Evolutionary conservation across 92 coral and sea anemone species (phyloP).

Genomic region (Siderastrea siderea): DNA sequence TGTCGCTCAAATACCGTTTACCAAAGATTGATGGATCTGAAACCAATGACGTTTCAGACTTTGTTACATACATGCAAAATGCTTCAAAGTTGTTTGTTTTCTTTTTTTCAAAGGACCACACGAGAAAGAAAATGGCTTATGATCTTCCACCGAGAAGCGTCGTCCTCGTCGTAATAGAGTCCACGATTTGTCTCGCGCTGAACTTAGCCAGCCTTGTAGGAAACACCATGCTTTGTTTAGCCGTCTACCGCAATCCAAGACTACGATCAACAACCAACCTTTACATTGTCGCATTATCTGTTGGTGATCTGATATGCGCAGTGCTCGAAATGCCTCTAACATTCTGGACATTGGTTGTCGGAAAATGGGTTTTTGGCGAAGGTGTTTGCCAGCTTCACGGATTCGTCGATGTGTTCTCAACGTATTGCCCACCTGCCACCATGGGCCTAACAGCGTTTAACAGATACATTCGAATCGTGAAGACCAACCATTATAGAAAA

Average conservation of each 20-base stretch:
- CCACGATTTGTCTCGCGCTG: conserved; percentile 42
- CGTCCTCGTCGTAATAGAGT: conserved; percentile 51
- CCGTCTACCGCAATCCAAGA: conserved; percentile 77
- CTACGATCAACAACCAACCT: conserved; percentile 79
- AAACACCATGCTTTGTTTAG: conserved; percentile 69
- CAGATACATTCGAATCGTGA: conserved; percentile 77
- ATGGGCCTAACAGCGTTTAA: conserved; percentile 81
- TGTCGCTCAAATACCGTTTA: too few relatives aligned
- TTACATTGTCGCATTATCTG: conserved; percentile 75
- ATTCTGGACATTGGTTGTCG: conserved; percentile 61
- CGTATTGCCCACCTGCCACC: conserved; percentile 78
- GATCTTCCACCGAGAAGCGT: conserved; percentile 56
- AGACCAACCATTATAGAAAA: conserved; percentile 61
- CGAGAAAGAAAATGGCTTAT: background rate
- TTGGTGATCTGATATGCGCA: conserved; percentile 78
- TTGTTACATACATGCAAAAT: too few relatives aligned
- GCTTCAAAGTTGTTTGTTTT: background rate
- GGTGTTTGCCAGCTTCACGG: conserved; percentile 81
- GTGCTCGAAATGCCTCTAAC: conserved; percentile 77
- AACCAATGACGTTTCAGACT: too few relatives aligned
- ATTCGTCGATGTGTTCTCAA: conserved; percentile 66
- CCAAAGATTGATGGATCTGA: too few relatives aligned
- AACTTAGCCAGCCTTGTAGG: conserved; percentile 72
- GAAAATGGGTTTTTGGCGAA: conserved; percentile 72
- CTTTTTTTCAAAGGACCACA: background rate